Percentiles rank a stretch among this genome's conserved stretches.
Conservation (phyloP, 1,140 invertebrate genomes). For the Amyelois transitella region DNA sequence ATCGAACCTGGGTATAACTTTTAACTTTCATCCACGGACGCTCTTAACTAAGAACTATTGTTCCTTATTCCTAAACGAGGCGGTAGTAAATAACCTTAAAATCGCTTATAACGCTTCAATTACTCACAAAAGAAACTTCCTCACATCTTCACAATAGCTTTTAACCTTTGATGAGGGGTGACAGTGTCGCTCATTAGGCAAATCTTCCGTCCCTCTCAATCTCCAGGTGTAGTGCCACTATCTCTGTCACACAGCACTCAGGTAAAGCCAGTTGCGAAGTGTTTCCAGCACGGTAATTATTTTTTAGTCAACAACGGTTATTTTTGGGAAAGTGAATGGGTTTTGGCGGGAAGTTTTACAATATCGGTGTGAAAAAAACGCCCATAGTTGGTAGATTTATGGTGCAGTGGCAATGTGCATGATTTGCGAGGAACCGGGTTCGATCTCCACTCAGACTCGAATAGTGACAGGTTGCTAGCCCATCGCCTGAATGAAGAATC, state of each 20-base stretch:
- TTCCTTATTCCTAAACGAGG: too few relatives aligned
- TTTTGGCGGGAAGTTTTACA: not conserved
- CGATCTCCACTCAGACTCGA: too few relatives aligned
- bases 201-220: not conserved
- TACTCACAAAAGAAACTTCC: not conserved
- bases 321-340: not conserved
- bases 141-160: not conserved
- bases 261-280: not conserved
- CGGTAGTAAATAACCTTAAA: too few relatives aligned
- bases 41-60: too few relatives aligned
- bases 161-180: not conserved
- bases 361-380: too few relatives aligned
- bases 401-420: too few relatives aligned
- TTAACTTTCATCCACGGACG: too few relatives aligned
- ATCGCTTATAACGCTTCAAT: not conserved
- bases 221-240: not conserved
- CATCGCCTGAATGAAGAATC: too few relatives aligned
- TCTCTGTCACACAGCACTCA: not conserved
- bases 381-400: too few relatives aligned
- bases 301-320: not conserved
- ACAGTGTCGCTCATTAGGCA: not conserved
- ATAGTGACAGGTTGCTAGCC: too few relatives aligned
- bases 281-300: not conserved
- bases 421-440: too few relatives aligned
- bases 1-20: too few relatives aligned